Percentiles rank a stretch among this genome's conserved stretches.
These are phyloP conservation scores for Muntiacus muntjak DNA, from an alignment of 2,113 vertebrate species.

Conservation along the genomic window DNA sequence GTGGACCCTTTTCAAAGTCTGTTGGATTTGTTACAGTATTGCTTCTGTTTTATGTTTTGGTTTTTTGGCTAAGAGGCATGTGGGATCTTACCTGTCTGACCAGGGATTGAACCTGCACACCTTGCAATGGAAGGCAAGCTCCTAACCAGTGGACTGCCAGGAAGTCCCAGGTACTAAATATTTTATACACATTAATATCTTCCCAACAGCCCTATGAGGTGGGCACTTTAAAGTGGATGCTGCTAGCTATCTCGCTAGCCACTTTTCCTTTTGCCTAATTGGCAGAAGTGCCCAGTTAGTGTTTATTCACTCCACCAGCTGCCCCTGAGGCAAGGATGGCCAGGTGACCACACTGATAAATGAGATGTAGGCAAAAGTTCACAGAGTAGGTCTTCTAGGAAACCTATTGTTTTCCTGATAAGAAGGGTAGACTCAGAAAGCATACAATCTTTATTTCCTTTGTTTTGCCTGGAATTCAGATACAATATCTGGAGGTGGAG, in stretches of 20 bases:
- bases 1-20: not conserved
- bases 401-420: not conserved
- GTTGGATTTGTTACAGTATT: not conserved
- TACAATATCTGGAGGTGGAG: not conserved
- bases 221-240: not conserved
- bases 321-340: not conserved
- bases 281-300: not conserved
- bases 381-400: not conserved
- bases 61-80: not conserved
- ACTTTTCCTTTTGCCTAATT: not conserved
- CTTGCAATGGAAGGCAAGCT: not conserved
- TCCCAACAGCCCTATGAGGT: not conserved
- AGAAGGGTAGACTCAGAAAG: not conserved
- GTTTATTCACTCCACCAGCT: not conserved
- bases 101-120: not conserved
- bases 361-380: not conserved
- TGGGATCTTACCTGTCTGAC: not conserved
- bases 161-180: not conserved
- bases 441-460: not conserved
- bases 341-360: not conserved
- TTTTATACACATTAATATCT: not conserved
- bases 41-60: not conserved
- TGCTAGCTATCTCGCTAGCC: not conserved
- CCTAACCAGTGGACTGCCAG: not conserved
- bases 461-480: slow-evolving; percentile 14